phyloP scores from a whole-genome alignment of 2,888 invertebrate genomes.

The Calameuta idolon region DNA sequence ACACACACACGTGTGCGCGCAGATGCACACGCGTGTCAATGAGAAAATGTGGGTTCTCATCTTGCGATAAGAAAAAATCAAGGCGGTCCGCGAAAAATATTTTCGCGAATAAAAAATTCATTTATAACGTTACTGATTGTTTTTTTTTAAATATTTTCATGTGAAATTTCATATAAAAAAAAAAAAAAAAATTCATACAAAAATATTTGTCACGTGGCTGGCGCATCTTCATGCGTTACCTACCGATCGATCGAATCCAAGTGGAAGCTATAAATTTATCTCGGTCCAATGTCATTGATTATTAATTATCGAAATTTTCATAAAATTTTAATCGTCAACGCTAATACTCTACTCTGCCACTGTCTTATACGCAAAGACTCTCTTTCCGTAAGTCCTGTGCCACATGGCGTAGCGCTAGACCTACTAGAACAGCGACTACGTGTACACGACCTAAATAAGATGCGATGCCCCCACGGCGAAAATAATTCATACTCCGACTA shows the following conservation, averaged over 20 bases:
- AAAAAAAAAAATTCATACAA: neutral
- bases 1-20: conserved; percentile 15
- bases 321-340: neutral
- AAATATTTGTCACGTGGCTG: neutral
- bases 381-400: conserved; percentile 3
- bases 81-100: neutral
- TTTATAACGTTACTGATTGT: neutral
- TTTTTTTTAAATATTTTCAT: neutral
- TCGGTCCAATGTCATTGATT: neutral
- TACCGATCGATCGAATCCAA: neutral
- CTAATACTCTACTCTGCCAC: neutral
- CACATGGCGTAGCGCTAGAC: conserved; percentile 7
- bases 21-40: conserved; percentile 38
- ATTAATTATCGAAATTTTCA: neutral
- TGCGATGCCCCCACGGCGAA: conserved; percentile 67
- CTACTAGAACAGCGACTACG: conserved; percentile 44
- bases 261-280: neutral
- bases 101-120: neutral
- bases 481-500: conserved; percentile 63
- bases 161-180: neutral
- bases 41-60: conserved; percentile 55
- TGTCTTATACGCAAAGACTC: neutral
- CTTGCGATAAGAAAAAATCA: conserved; percentile 4
- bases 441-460: conserved; percentile 68
- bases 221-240: neutral